Evolutionary conservation across 1,140 invertebrate species (phyloP), one percentile per base, ranked within the genome.

Genomic region (Leptonema lineaticorne): DNA sequence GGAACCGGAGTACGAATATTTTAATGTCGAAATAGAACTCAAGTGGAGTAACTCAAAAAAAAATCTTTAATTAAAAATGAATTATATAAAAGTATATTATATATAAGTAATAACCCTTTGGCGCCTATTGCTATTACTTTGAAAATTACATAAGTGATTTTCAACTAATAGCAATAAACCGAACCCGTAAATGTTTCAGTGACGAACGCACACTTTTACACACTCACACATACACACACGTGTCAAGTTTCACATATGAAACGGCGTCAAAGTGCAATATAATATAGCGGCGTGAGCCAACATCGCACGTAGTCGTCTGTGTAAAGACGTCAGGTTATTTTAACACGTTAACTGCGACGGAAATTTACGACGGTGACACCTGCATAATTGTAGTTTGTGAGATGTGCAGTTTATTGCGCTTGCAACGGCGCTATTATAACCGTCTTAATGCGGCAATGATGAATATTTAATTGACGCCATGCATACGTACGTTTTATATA

Each of bases 391-490:
- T 41, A 41, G 37, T 16, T n/a, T n/a, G 37, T 14, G 30, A 33
- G 37, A 41, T 41, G 37, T 41, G 37, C 50, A 53, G 50, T 53
- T 53, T 53, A 53, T 53, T 53, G 50, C 50, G 27, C 50, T 53
- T 24, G 50, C 5, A 11, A 11, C 50, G 50, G 46, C 22, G 46
- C 16, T 53, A 24, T 26, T 22, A 22, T 24, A n/a, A 26, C 50
- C 50, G 50, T 53, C 50, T 53, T 53, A 53, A 53, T 53, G 50
- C 27, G 22, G 24, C 50, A 24, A 53, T 53, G 50, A 53, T 53
- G 50, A 20, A 24, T 53, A 53, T 53, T 53, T 53, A 53, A 53
- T 53, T 53, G 50, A 53, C 50, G 11, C 50, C 11, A 20, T 20
- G 9, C 8, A 14, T n/a, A 20, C 22, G 22, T 26, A 53, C 50